These are phyloP conservation scores for Cylas formicarius DNA, from an alignment of 1,140 invertebrate genomes.

Conservation along the genomic window DNA sequence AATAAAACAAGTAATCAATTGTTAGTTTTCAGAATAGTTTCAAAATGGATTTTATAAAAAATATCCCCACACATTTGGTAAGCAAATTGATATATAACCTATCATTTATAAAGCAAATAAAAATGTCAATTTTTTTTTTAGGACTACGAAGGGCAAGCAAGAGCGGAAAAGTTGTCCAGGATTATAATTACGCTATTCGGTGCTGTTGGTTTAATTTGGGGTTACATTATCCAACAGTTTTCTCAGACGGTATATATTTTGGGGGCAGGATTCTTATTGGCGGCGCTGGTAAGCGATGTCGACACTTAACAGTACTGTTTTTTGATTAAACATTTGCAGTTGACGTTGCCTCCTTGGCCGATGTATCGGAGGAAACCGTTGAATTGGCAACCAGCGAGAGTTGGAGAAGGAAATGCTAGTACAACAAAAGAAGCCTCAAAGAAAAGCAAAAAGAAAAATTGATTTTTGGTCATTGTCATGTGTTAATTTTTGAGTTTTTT, in stretches of 20 bases:
- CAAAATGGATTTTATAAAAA: slow-evolving; percentile 41
- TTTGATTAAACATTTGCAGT: slow-evolving; percentile 42
- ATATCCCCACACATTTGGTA: slow-evolving; percentile 56
- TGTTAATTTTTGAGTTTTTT: too few relatives aligned
- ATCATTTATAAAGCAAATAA: slow-evolving; percentile 9
- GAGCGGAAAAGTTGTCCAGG: slow-evolving; percentile 79
- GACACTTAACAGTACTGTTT: not conserved
- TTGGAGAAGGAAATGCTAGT: slow-evolving; percentile 15
- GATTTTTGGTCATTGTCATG: too few relatives aligned
- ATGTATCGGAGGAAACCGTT: slow-evolving; percentile 82
- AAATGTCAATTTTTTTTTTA: slow-evolving; percentile 38
- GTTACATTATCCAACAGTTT: slow-evolving; percentile 92
- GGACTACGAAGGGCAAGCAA: slow-evolving; percentile 88
- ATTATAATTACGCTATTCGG: slow-evolving; percentile 86
- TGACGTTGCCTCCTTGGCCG: slow-evolving; percentile 88
- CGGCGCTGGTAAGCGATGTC: slow-evolving; percentile 61
- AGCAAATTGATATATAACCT: slow-evolving; percentile 15
- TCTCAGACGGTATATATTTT: slow-evolving; percentile 90
- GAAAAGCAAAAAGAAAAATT: slow-evolving; percentile 30
- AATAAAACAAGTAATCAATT: too few relatives aligned
- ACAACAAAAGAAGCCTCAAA: too few relatives aligned
- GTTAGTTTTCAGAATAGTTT: too few relatives aligned
- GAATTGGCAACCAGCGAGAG: slow-evolving; percentile 77
- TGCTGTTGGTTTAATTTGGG: slow-evolving; percentile 80
- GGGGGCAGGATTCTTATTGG: slow-evolving; percentile 81